A percentile compares a stretch with the other conserved stretches of the same genome.
Evolutionary conservation across 2,113 vertebrate species (phyloP).

Genomic region (Otus sunia): DNA sequence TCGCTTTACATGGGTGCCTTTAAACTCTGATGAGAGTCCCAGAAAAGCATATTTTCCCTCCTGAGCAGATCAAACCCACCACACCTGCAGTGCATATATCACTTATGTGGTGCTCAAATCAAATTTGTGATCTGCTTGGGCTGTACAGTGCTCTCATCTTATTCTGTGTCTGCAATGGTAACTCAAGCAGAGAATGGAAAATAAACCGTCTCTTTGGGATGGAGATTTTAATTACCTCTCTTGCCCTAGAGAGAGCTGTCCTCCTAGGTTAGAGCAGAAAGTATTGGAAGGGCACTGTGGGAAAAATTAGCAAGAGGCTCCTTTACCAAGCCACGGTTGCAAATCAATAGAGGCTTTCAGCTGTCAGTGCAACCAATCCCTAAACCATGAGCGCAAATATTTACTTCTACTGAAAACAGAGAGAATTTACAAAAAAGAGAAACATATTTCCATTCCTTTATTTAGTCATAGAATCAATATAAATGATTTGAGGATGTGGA

Average conservation of each 20-base stretch:
- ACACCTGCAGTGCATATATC: background rate
- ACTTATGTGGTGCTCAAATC: background rate
- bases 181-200: background rate
- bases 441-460: conserved; percentile 49
- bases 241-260: conserved; percentile 2
- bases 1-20: background rate
- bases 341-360: conserved; percentile 48
- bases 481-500: conserved; percentile 34
- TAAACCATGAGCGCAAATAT: conserved; percentile 32
- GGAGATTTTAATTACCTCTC: conserved; percentile 19
- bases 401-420: conserved; percentile 33
- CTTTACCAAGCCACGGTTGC: background rate
- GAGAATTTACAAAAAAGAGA: conserved; percentile 26
- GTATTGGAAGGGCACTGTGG: background rate
- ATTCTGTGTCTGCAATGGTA: background rate
- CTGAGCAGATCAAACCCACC: background rate
- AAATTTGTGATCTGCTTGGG: background rate
- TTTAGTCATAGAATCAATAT: conserved; percentile 48
- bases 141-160: background rate
- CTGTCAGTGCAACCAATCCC: conserved; percentile 43
- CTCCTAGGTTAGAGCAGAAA: background rate
- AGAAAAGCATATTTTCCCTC: background rate
- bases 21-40: background rate
- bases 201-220: background rate
- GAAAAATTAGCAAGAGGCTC: conserved; percentile 1